Conservation (phyloP, 2,113 vertebrate species). For the Perca schrenkii region DNA sequence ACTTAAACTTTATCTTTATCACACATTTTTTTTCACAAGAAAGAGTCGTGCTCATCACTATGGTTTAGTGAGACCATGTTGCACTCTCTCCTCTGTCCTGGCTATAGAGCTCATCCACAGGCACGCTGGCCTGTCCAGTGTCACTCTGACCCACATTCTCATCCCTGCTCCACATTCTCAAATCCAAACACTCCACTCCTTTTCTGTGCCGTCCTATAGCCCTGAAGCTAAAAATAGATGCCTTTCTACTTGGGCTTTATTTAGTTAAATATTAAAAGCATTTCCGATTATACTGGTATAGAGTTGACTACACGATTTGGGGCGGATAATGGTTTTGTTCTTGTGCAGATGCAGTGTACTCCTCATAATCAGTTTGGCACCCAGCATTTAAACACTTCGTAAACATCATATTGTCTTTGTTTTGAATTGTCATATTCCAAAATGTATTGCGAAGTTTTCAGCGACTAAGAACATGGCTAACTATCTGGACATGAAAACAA, state of each 20-base stretch:
- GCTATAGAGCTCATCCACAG: slow-evolving; percentile 24
- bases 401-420: neutral
- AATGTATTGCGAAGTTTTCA: too few species aligned
- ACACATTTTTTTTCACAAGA: neutral
- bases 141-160: slow-evolving; percentile 65
- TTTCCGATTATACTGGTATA: neutral
- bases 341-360: neutral
- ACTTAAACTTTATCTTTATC: neutral
- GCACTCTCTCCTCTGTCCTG: neutral
- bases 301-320: neutral
- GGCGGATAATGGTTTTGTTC: neutral
- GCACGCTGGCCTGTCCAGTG: slow-evolving; percentile 23
- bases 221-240: slow-evolving; percentile 3
- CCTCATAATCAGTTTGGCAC: neutral
- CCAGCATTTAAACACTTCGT: too few species aligned
- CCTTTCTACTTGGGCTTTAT: neutral
- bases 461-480: too few species aligned
- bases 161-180: slow-evolving; percentile 50
- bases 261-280: slow-evolving; percentile 14
- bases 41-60: neutral
- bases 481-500: neutral
- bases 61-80: neutral
- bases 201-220: neutral
- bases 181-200: slow-evolving; percentile 35
- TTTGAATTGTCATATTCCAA: neutral